Percentiles rank a stretch among this genome's conserved stretches.
Evolutionary conservation across 1,140 invertebrate species (phyloP).

Genomic region (Dendrolimus kikuchii): DNA sequence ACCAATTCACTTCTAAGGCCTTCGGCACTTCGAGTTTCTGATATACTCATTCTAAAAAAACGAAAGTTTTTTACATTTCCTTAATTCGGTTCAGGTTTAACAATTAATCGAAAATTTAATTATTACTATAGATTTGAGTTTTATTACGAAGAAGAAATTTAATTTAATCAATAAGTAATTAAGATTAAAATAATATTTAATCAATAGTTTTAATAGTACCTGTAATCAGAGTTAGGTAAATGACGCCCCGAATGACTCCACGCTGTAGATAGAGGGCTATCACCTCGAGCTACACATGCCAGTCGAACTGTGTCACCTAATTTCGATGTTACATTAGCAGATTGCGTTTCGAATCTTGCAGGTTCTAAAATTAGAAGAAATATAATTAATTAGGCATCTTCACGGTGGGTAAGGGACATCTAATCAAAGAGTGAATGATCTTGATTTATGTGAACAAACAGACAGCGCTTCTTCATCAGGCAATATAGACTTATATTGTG

Average conservation of each 20-base stretch:
- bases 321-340: conserved; percentile 79
- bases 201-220: conserved; percentile 43
- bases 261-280: conserved; percentile 85
- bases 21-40: conserved; percentile 79
- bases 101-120: no score
- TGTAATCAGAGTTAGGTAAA: conserved; percentile 73
- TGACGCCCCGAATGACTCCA: conserved; percentile 77
- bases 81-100: no score
- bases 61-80: neutral
- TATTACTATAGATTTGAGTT: no score
- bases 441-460: no score
- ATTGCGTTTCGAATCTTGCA: conserved; percentile 82
- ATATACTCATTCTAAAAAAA: conserved; percentile 61
- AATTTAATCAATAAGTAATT: no score
- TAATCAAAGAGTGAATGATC: no score
- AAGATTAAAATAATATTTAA: no score
- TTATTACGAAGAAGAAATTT: no score
- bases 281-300: conserved; percentile 88
- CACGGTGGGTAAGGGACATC: no score
- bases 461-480: no score
- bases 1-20: conserved; percentile 80
- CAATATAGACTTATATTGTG: no score
- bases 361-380: conserved; percentile 74
- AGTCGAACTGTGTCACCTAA: conserved; percentile 80
- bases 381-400: conserved; percentile 4